These are phyloP conservation scores for Aphidius gifuensis DNA, from an alignment of 1,140 invertebrate genomes.

Conservation along the genomic window DNA sequence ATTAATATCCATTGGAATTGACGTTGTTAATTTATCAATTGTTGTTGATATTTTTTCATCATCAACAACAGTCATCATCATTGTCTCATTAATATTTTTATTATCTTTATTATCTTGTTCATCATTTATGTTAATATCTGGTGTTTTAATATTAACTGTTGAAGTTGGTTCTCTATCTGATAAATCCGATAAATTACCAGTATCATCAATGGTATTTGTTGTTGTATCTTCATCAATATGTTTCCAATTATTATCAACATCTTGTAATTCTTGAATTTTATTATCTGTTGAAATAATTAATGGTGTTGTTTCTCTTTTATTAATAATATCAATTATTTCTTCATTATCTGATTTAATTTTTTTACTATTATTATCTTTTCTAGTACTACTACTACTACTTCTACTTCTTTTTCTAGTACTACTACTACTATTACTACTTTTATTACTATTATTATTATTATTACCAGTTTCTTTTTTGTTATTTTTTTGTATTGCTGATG, in stretches of 20 bases:
- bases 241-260: slow-evolving; percentile 34
- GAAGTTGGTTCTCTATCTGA: slow-evolving; percentile 60
- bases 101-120: slow-evolving; percentile 37
- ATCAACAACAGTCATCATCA: slow-evolving; percentile 29
- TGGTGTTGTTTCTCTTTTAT: slow-evolving; percentile 33
- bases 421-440: slow-evolving; percentile 18
- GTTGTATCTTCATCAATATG: slow-evolving; percentile 51
- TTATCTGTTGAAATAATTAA: slow-evolving; percentile 45
- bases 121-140: slow-evolving; percentile 53
- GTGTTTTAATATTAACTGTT: slow-evolving; percentile 60
- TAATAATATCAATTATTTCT: slow-evolving; percentile 13
- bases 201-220: slow-evolving; percentile 43
- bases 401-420: slow-evolving; percentile 26
- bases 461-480: slow-evolving; percentile 17
- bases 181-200: slow-evolving; percentile 51
- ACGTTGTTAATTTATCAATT: too few relatives aligned
- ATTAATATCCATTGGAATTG: too few relatives aligned
- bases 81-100: slow-evolving; percentile 24
- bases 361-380: slow-evolving; percentile 21
- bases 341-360: slow-evolving; percentile 12
- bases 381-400: slow-evolving; percentile 22
- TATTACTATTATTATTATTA: slow-evolving; percentile 18
- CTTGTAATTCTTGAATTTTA: slow-evolving; percentile 25
- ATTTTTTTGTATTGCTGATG: slow-evolving; percentile 13
- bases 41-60: too few relatives aligned